These are phyloP conservation scores for Drosophila sucinea DNA, from an alignment of 1,140 invertebrate species.

Conservation along the genomic window DNA sequence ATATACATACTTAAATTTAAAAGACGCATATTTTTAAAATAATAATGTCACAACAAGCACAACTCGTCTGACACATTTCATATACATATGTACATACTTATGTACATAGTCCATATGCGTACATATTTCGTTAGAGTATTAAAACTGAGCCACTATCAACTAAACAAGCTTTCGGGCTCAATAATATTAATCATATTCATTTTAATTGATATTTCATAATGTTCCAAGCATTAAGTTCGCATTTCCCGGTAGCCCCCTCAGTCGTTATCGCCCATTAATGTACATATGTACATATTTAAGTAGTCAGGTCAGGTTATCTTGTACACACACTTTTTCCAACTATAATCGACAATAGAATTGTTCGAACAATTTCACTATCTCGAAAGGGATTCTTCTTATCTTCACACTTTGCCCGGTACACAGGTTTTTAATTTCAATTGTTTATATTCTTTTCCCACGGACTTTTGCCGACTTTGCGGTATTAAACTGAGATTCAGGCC, in stretches of 20 bases:
- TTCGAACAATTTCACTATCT: not conserved
- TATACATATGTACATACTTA: no score
- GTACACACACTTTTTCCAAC: slow-evolving; percentile 1
- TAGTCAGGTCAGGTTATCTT: slow-evolving; percentile 32
- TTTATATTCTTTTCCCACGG: slow-evolving; percentile 12
- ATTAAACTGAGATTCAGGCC: no score
- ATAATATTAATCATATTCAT: not conserved
- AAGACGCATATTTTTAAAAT: no score
- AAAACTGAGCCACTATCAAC: not conserved
- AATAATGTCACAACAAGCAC: no score
- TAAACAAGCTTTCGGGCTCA: not conserved
- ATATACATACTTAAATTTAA: no score
- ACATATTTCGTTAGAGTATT: not conserved
- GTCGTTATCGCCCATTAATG: not conserved
- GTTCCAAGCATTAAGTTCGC: not conserved
- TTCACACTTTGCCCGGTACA: slow-evolving; percentile 13
- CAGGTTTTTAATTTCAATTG: slow-evolving; percentile 6
- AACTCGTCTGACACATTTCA: no score
- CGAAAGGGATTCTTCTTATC: slow-evolving; percentile 25
- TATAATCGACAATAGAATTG: slow-evolving; percentile 15
- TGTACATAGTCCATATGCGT: no score
- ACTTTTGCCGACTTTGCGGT: not conserved
- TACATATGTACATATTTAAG: slow-evolving; percentile 1
- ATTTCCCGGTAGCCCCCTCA: not conserved
- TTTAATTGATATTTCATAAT: not conserved